These are phyloP conservation scores for Leucoraja ocellata DNA, from an alignment of 2,797 vertebrate genomes.

Conservation along the genomic window DNA sequence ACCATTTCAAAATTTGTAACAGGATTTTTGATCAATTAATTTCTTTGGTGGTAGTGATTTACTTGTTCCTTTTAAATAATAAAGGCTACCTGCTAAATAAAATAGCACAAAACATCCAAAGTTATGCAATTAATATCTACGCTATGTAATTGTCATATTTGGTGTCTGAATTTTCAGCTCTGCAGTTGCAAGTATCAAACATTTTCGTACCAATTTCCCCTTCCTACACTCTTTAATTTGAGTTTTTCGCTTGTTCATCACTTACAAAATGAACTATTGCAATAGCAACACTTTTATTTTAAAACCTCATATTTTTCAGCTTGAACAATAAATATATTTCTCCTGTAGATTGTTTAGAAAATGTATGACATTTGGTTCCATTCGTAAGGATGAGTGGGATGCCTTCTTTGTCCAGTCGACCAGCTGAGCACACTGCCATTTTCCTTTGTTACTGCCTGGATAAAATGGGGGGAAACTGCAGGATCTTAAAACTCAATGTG, in stretches of 20 bases:
- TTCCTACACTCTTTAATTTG: background rate
- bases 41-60: background rate
- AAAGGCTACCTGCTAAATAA: background rate
- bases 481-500: background rate
- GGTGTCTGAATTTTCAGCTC: background rate
- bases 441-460: background rate
- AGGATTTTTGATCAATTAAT: background rate
- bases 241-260: background rate
- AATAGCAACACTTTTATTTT: background rate
- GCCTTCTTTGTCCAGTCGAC: background rate
- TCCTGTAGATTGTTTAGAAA: background rate
- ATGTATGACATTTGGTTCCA: background rate
- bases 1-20: conserved; percentile 2
- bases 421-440: background rate
- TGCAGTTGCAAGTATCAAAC: background rate
- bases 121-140: background rate
- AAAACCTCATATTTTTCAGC: background rate
- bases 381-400: background rate
- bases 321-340: background rate
- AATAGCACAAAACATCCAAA: background rate
- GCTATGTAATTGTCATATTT: background rate
- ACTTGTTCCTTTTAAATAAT: background rate
- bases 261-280: background rate
- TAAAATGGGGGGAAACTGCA: background rate
- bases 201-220: background rate